Base-by-base conservation (phyloP, 37 sponge, comb jelly and placozoan genomes). In the Agelas oroides region DNA sequence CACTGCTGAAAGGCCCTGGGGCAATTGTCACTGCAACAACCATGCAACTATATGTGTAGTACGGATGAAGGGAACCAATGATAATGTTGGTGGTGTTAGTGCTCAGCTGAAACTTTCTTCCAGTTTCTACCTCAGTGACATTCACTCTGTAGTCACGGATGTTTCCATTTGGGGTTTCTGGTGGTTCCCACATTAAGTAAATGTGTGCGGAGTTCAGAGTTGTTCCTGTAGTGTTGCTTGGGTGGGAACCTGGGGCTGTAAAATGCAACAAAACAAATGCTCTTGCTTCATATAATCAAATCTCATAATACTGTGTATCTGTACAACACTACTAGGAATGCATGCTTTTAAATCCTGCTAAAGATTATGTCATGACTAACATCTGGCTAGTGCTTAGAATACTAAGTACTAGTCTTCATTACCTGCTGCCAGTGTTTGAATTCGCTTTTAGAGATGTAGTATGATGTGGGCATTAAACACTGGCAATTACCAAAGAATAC, bases 21-120 rank as follows among this genome's bases (percentile, higher is more conserved):
- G 11, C 74, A 15, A 86, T 73, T 27, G 87, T 86, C 25, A 69
- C 56, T 21, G 87, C 87, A 37, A 61, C 39, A 14, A 86, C 73
- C 5, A 41, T 57, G 53, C 71, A 69, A 0, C 19, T 13, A 24
- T 86, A 86, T 0, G 6, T 18, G 35, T 70, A 78, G 70, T 72
- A 70, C 12, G 87, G 87, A 39, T 78, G 87, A 6, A 86, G 54
- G 36, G 27, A 2, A 70, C 33, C 20, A 2, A 86, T 16, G 17
- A 53, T 46, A 59, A 83, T 62, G 24, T 31, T 17, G 1, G 72
- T 78, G 34, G 13, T 61, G n/a, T 28, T n/a, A 20, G 78, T 40
- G 5, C 56, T 31, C 5, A 27, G 41, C 25, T 33, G 41, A 2
- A 34, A 14, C 5, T 1, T 71, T 19, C 1, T 36, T 18, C 73